Conservation (phyloP, 2,113 vertebrate species). For the Sitta europaea region DNA sequence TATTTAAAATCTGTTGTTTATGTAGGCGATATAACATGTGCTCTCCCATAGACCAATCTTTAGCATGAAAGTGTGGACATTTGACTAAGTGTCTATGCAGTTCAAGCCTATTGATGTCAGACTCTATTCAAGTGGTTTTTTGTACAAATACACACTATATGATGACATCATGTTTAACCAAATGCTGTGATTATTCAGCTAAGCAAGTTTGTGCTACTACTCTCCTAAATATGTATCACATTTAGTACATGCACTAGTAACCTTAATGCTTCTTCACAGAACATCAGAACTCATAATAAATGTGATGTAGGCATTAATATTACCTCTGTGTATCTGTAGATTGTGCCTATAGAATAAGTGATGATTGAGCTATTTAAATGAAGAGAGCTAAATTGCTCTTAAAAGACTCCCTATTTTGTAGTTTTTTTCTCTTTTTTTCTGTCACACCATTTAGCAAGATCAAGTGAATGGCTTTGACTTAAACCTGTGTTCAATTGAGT, state of each 20-base stretch:
- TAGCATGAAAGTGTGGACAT: neutral
- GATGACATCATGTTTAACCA: neutral
- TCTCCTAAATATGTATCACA: neutral
- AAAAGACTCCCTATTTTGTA: neutral
- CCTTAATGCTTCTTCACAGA: neutral
- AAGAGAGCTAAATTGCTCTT: neutral
- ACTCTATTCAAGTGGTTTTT: rapidly evolving
- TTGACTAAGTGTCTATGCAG: neutral
- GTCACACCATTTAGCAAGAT: neutral
- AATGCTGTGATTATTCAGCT: neutral
- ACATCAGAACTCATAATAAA: neutral
- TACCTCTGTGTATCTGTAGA: neutral
- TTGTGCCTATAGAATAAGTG: neutral
- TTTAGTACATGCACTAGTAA: neutral
- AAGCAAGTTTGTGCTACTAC: neutral
- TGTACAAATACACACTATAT: neutral
- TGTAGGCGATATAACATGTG: neutral
- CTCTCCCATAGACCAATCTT: neutral
- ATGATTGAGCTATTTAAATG: neutral
- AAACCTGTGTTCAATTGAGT: neutral
- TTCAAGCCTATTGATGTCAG: neutral
- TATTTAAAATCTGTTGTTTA: neutral
- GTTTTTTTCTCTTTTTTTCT: neutral
- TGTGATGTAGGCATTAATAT: neutral
- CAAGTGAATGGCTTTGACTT: neutral